Conservation (phyloP, 2,113 vertebrate genomes). For the Serinus canaria region DNA sequence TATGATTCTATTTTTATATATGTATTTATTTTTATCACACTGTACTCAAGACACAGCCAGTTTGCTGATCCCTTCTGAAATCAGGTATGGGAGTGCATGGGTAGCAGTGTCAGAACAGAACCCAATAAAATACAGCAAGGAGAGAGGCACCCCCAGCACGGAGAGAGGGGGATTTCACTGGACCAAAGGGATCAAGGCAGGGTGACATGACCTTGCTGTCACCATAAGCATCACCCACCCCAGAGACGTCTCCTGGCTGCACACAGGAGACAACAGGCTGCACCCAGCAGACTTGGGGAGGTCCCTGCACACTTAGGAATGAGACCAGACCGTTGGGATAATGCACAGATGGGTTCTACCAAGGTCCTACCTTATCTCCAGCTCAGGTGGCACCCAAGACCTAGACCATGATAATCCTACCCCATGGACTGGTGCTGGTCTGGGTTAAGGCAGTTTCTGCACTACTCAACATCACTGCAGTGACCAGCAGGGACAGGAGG, state of each 20-base stretch:
- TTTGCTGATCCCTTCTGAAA: not conserved
- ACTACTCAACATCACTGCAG: not conserved
- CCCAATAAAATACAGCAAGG: not conserved
- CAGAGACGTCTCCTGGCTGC: not conserved
- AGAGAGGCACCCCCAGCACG: not conserved
- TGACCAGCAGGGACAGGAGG: not conserved
- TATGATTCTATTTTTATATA: not conserved
- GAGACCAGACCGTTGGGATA: rapidly evolving
- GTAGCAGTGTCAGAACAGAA: rapidly evolving
- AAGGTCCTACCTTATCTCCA: not conserved
- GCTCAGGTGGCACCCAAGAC: not conserved
- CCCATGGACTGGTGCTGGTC: not conserved
- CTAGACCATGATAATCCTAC: rapidly evolving
- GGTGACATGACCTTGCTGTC: not conserved
- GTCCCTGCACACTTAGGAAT: not conserved
- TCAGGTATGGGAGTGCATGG: rapidly evolving
- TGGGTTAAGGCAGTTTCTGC: not conserved
- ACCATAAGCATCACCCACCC: not conserved
- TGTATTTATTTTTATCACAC: not conserved
- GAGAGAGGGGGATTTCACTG: not conserved
- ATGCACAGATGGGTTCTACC: not conserved
- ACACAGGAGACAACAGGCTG: not conserved
- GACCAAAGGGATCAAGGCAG: not conserved
- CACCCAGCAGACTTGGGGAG: too few species aligned
- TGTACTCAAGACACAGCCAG: not conserved